phyloP scores from a whole-genome alignment of 1,140 invertebrate genomes.

The Neuroterus valhalla region DNA sequence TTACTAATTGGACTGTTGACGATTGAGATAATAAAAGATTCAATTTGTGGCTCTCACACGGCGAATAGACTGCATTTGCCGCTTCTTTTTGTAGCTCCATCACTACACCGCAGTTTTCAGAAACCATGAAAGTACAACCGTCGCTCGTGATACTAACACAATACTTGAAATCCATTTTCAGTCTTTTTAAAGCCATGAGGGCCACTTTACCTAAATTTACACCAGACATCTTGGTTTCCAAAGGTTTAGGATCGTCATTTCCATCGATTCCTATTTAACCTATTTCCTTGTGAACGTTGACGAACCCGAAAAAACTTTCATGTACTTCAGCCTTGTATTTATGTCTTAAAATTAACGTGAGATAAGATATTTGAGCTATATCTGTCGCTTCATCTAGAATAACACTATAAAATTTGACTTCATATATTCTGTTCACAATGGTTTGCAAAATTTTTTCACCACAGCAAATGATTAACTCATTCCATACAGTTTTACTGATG shows the following conservation, averaged over 20 bases:
- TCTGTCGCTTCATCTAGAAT: conserved; percentile 61
- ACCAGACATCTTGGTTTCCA: conserved; percentile 12
- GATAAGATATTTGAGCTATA: conserved; percentile 46
- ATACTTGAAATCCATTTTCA: conserved; percentile 39
- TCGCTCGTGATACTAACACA: conserved; percentile 52
- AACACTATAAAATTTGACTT: conserved; percentile 42
- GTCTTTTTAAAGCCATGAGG: conserved; percentile 39
- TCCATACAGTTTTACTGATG: conserved; percentile 55
- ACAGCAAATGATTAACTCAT: conserved; percentile 54
- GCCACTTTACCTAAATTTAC: conserved; percentile 41
- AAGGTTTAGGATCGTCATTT: neutral
- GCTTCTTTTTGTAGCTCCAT: conserved; percentile 43
- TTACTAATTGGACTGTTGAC: conserved; percentile 40
- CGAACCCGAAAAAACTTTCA: too few relatives aligned
- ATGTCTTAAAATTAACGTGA: conserved; percentile 37
- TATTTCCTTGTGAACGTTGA: neutral
- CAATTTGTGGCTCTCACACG: conserved; percentile 53
- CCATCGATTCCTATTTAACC: neutral
- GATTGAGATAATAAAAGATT: conserved; percentile 53
- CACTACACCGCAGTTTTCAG: conserved; percentile 46
- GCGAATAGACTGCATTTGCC: conserved; percentile 47
- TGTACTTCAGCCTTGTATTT: too few relatives aligned
- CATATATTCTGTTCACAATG: conserved; percentile 44
- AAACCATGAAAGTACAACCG: conserved; percentile 47
- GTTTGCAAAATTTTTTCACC: conserved; percentile 45